Evolutionary conservation across 2,797 vertebrate species (phyloP).

Genomic region (Chelon auratus): DNA sequence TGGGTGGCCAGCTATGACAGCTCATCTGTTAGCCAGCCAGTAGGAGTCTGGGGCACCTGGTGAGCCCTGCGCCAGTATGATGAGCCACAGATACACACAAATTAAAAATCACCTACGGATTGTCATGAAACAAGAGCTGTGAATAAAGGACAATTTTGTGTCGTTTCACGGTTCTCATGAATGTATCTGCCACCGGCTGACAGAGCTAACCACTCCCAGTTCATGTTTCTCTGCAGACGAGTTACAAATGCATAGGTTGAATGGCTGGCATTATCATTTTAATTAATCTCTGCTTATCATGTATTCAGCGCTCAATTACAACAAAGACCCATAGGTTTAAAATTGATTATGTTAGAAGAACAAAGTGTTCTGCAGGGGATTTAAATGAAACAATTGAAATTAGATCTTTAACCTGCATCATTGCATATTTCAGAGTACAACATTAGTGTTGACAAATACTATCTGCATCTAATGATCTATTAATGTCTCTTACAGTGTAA

Average conservation of each 20-base stretch:
- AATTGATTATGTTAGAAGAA: constrained; percentile 55
- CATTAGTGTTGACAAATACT: constrained; percentile 29
- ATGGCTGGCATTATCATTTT: constrained; percentile 60
- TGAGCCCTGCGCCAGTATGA: constrained; percentile 66
- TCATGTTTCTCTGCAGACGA: constrained; percentile 37
- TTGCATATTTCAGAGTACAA: constrained; percentile 18
- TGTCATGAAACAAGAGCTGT: constrained; percentile 43
- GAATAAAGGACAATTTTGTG: constrained; percentile 36
- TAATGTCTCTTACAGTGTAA: constrained; percentile 7
- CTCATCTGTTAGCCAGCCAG: constrained; percentile 85
- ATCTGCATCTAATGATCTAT: background rate
- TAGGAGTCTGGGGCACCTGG: constrained; percentile 76
- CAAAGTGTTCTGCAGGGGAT: constrained; percentile 22
- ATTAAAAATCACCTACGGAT: constrained; percentile 67
- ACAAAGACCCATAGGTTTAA: constrained; percentile 47
- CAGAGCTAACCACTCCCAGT: constrained; percentile 40
- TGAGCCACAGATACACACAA: constrained; percentile 69
- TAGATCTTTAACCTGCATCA: constrained; percentile 38
- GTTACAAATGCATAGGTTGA: constrained; percentile 22
- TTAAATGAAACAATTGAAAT: constrained; percentile 40
- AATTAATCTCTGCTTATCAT: constrained; percentile 66
- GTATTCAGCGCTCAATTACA: constrained; percentile 62
- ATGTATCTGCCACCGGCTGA: constrained; percentile 28
- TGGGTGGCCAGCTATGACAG: constrained; percentile 86
- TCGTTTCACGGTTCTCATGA: constrained; percentile 31